These are phyloP conservation scores for Mungos mungo DNA, from an alignment of 2,113 vertebrate genomes.

Conservation along the genomic window DNA sequence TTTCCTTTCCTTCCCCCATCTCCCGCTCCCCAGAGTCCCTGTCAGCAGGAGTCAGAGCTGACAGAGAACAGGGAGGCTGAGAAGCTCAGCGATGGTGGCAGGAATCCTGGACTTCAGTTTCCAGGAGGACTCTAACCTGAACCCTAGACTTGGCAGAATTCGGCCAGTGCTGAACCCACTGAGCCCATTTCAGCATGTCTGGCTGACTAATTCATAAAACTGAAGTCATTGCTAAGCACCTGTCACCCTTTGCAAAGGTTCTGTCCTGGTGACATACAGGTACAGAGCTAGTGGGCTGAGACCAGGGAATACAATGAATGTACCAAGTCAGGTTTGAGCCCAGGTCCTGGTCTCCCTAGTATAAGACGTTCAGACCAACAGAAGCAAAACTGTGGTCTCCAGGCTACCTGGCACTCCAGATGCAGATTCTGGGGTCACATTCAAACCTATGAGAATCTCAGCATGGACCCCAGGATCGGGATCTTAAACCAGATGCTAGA, in stretches of 20 bases:
- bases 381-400: neutral
- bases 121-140: neutral
- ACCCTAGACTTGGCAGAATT: neutral
- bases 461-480: rapidly evolving
- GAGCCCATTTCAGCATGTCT: rapidly evolving
- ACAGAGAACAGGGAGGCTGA: too few relatives aligned
- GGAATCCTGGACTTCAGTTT: neutral
- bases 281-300: neutral
- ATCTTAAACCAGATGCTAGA: neutral
- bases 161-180: rapidly evolving
- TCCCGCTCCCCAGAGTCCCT: too few relatives aligned
- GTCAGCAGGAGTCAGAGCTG: neutral
- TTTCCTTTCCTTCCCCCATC: neutral
- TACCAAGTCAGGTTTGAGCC: neutral
- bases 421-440: neutral
- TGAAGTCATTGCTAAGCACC: neutral
- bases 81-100: rapidly evolving
- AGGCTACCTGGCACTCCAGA: too few relatives aligned
- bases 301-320: neutral
- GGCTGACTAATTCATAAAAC: neutral
- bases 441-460: neutral
- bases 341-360: neutral
- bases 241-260: neutral
- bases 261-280: neutral
- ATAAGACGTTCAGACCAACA: neutral